Conservation (phyloP, 2,888 invertebrate genomes). For the Drosophila tripunctata region DNA sequence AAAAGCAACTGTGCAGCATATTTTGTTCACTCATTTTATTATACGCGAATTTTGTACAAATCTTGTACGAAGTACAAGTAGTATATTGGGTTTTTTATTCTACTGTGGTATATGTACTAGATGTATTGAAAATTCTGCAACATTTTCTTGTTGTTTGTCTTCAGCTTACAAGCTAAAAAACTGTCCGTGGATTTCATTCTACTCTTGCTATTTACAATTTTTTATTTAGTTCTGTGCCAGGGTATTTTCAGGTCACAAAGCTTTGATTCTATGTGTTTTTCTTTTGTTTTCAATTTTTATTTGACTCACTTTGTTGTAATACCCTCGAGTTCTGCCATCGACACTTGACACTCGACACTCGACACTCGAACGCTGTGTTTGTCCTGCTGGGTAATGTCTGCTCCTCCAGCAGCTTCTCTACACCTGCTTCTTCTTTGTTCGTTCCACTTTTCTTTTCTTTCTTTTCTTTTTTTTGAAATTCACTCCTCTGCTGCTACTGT, state of each 20-base stretch:
- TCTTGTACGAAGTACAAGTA: too few species aligned
- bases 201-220: too few species aligned
- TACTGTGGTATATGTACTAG: too few species aligned
- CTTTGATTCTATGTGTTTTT: not conserved
- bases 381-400: conserved; percentile 2
- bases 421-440: not conserved
- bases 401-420: not conserved
- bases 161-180: too few species aligned
- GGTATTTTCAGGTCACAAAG: conserved; percentile 7
- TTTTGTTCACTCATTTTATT: too few species aligned
- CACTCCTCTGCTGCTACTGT: not conserved
- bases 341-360: conserved; percentile 24
- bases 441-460: not conserved
- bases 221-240: not conserved
- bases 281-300: conserved; percentile 23
- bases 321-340: conserved; percentile 14
- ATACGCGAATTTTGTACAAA: too few species aligned
- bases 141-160: too few species aligned
- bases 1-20: not conserved
- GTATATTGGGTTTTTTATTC: too few species aligned
- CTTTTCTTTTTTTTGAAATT: too few species aligned
- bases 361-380: conserved; percentile 21
- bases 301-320: conserved; percentile 33
- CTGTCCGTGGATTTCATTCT: too few species aligned
- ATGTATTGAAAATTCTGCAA: too few species aligned